phyloP scores from a whole-genome alignment of 2,888 invertebrate genomes.

The Dryobota labecula region DNA sequence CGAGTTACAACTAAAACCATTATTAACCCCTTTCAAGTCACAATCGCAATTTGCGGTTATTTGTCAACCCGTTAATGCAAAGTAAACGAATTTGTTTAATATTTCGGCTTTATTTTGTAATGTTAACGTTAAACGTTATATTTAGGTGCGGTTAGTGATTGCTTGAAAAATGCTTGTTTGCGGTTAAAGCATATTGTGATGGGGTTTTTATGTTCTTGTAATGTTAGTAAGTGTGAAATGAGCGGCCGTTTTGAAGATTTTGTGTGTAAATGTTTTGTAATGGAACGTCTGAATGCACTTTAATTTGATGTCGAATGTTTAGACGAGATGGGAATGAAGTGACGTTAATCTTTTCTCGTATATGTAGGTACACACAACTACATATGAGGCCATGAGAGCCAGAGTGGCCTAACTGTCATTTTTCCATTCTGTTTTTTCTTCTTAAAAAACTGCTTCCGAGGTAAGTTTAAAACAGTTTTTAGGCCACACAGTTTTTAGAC shows the following conservation, averaged over 20 bases:
- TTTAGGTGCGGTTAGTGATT: conserved; percentile 78
- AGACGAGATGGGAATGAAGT: neutral
- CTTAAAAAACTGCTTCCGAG: too few relatives aligned
- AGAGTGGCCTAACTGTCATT: too few relatives aligned
- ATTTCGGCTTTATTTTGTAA: conserved; percentile 81
- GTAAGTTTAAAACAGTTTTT: too few relatives aligned
- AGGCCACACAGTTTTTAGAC: too few relatives aligned
- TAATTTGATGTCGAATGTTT: conserved; percentile 45
- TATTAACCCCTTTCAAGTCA: conserved; percentile 88
- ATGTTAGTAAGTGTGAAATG: conserved; percentile 62
- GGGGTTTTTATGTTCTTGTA: conserved; percentile 56
- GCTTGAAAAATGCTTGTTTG: conserved; percentile 74
- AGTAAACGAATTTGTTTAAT: conserved; percentile 73
- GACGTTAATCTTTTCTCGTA: neutral
- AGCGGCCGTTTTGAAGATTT: conserved; percentile 53
- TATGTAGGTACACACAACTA: too few relatives aligned
- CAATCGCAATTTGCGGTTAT: conserved; percentile 89
- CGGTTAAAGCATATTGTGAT: conserved; percentile 63
- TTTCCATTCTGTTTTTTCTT: too few relatives aligned
- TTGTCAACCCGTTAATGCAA: conserved; percentile 75
- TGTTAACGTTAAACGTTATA: conserved; percentile 71
- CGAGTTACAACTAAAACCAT: conserved; percentile 70
- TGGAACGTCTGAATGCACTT: conserved; percentile 45
- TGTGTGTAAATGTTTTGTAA: conserved; percentile 47
- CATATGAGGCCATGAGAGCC: too few relatives aligned